Evolutionary conservation across 2,113 vertebrate genomes (phyloP).

Genomic region (Chaetorhynchus papuensis): DNA sequence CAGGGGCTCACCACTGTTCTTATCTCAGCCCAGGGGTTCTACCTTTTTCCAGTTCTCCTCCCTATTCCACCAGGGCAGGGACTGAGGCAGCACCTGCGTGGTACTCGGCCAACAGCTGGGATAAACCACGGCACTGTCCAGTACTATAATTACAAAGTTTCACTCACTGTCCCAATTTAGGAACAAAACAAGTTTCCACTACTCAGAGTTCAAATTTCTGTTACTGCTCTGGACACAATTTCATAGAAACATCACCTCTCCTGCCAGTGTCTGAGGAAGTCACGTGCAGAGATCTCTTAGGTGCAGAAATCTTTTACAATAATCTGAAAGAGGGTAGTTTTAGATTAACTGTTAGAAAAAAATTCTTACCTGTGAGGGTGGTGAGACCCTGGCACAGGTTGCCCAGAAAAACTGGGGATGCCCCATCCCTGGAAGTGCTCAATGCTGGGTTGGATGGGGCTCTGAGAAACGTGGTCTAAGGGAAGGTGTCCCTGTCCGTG

Average conservation of each 20-base stretch:
- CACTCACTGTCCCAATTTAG: background rate
- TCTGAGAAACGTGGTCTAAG: background rate
- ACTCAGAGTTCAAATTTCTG: background rate
- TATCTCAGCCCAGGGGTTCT: background rate
- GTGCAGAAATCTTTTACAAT: background rate
- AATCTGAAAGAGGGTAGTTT: background rate
- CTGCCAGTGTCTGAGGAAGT: background rate
- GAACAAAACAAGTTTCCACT: background rate
- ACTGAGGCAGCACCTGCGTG: background rate
- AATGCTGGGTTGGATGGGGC: background rate
- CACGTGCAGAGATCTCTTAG: fast-evolving
- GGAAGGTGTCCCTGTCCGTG: background rate
- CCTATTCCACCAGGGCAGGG: background rate
- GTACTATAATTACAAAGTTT: background rate
- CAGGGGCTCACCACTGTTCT: background rate
- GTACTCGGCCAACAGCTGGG: background rate
- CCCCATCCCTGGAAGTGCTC: background rate
- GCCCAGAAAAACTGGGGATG: background rate
- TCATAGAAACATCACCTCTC: background rate
- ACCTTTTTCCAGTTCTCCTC: background rate
- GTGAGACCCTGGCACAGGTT: background rate
- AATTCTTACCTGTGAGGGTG: background rate
- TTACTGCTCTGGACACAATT: background rate
- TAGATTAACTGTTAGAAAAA: too few species aligned
- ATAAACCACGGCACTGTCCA: background rate